phyloP scores from a whole-genome alignment of 2,888 invertebrate genomes.

The Ochlodes sylvanus region DNA sequence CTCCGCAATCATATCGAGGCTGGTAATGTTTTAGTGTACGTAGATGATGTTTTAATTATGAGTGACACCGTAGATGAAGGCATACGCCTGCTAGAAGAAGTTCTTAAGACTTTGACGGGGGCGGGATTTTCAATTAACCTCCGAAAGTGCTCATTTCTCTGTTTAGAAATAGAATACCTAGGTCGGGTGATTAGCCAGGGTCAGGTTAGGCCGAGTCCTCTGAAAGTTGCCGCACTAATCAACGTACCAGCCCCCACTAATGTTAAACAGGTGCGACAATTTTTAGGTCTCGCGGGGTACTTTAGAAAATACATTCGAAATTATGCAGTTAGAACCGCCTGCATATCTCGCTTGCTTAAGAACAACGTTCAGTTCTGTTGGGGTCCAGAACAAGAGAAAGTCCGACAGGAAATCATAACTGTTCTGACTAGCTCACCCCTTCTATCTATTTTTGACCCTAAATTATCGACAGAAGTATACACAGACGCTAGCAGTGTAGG shows the following conservation, averaged over 20 bases:
- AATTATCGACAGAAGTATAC: conserved; percentile 39
- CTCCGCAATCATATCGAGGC: conserved; percentile 33
- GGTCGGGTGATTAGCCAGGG: conserved; percentile 38
- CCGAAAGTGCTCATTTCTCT: conserved; percentile 42
- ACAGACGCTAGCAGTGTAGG: conserved; percentile 42
- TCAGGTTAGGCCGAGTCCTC: conserved; percentile 42
- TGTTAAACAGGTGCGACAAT: conserved; percentile 41
- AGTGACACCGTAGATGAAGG: conserved; percentile 38
- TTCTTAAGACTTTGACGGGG: conserved; percentile 38
- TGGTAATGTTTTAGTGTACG: conserved; percentile 39
- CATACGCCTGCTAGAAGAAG: conserved; percentile 27
- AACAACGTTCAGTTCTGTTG: conserved; percentile 39
- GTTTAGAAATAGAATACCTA: conserved; percentile 42
- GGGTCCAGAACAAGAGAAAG: conserved; percentile 34
- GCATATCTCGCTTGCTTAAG: conserved; percentile 32
- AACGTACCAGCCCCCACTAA: conserved; percentile 28
- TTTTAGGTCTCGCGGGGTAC: conserved; percentile 43
- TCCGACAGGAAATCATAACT: conserved; percentile 40
- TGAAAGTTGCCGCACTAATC: conserved; percentile 36
- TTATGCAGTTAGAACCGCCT: conserved; percentile 34
- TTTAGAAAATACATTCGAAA: conserved; percentile 41
- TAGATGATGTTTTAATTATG: conserved; percentile 42
- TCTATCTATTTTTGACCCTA: conserved; percentile 37
- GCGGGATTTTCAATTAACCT: conserved; percentile 45
- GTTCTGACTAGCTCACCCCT: conserved; percentile 37